phyloP scores from a whole-genome alignment of 2,888 invertebrate species.

The Anthrax anthrax region DNA sequence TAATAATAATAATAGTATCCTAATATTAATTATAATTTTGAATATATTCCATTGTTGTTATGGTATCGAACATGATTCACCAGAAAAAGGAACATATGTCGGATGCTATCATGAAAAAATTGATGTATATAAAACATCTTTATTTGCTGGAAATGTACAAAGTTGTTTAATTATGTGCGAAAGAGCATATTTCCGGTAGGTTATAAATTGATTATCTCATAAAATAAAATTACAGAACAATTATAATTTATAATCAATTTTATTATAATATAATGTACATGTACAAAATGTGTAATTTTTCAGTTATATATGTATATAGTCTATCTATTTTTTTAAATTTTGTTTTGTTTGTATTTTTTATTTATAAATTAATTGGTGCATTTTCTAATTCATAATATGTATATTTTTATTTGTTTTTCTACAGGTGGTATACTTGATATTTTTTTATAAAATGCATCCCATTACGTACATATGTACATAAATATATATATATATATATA shows the following conservation, averaged over 20 bases:
- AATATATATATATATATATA: too few relatives aligned
- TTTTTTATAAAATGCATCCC: too few relatives aligned
- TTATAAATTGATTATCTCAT: slow-evolving; percentile 3
- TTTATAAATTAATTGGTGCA: not conserved
- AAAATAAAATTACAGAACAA: too few relatives aligned
- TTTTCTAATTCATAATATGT: too few relatives aligned
- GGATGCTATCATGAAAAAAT: slow-evolving; percentile 28
- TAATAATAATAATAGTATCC: not conserved
- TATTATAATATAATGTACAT: too few relatives aligned
- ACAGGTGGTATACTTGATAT: too few relatives aligned
- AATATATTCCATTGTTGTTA: not conserved
- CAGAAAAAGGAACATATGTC: slow-evolving; percentile 18
- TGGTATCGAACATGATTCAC: not conserved
- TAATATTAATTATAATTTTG: not conserved
- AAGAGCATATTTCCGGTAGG: slow-evolving; percentile 20
- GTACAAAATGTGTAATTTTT: too few relatives aligned
- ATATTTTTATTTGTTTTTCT: too few relatives aligned
- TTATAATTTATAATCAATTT: too few relatives aligned
- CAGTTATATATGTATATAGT: too few relatives aligned
- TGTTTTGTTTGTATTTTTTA: not conserved
- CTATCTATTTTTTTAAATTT: not conserved
- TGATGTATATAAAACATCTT: slow-evolving; percentile 23
- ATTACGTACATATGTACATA: too few relatives aligned
- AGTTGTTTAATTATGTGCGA: slow-evolving; percentile 30
- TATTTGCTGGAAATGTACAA: slow-evolving; percentile 26